These are phyloP conservation scores for Brachypterus glaber DNA, from an alignment of 2,888 invertebrate species.

Conservation along the genomic window DNA sequence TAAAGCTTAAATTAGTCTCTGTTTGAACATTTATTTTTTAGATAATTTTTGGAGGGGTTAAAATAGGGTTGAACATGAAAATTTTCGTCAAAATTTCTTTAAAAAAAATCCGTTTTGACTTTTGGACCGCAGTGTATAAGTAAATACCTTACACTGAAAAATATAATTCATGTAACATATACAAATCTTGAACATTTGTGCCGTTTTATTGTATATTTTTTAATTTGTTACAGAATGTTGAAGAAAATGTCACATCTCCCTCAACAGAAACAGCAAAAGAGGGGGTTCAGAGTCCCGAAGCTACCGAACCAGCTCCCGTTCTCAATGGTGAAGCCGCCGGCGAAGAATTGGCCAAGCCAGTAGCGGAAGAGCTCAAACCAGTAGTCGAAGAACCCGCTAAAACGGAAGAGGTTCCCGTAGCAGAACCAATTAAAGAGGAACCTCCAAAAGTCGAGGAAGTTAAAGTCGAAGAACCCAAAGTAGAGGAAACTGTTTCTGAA, in stretches of 20 bases:
- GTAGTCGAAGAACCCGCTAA: slow-evolving; percentile 15
- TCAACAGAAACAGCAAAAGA: slow-evolving; percentile 33
- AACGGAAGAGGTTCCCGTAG: slow-evolving; percentile 23
- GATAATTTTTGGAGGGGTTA: no score
- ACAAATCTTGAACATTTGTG: no score
- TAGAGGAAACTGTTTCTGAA: slow-evolving; percentile 23
- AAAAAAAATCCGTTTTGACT: no score
- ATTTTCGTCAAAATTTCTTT: no score
- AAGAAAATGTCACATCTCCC: slow-evolving; percentile 33
- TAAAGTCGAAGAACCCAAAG: slow-evolving; percentile 21
- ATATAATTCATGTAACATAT: no score
- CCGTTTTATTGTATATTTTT: no score
- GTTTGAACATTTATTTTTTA: no score
- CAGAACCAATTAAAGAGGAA: slow-evolving; percentile 24
- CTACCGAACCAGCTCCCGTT: slow-evolving; percentile 19
- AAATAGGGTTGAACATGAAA: no score
- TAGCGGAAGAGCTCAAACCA: slow-evolving; percentile 18
- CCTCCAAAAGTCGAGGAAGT: slow-evolving; percentile 24
- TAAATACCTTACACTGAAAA: no score
- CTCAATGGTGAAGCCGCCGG: slow-evolving; percentile 11
- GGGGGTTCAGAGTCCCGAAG: slow-evolving; percentile 20
- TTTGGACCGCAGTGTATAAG: no score
- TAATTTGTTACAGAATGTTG: slow-evolving; percentile 32
- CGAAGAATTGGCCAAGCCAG: slow-evolving; percentile 18
- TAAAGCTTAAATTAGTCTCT: no score